These are phyloP conservation scores for Enteromius fasciolatus DNA, from an alignment of 2,797 vertebrate species.

Conservation along the genomic window DNA sequence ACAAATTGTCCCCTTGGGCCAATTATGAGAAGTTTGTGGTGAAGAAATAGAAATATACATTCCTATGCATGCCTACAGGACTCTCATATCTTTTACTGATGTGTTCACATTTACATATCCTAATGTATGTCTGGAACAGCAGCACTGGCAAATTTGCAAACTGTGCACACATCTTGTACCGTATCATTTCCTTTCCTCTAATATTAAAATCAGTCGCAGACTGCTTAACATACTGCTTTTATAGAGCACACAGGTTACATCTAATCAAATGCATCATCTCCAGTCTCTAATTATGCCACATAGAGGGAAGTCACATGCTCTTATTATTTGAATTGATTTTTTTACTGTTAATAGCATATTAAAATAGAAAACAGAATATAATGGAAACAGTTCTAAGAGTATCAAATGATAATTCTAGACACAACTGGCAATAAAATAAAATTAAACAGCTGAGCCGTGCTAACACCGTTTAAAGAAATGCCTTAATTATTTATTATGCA, in stretches of 20 bases:
- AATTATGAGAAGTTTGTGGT: constrained; percentile 66
- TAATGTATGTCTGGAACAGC: constrained; percentile 26
- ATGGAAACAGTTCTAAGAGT: neutral
- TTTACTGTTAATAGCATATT: neutral
- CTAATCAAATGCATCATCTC: constrained; percentile 27
- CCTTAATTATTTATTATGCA: neutral
- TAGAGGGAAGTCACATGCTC: neutral
- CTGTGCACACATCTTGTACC: constrained; percentile 18
- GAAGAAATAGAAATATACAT: constrained; percentile 36
- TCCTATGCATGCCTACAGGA: constrained; percentile 8
- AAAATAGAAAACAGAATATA: neutral
- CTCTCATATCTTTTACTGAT: constrained; percentile 36
- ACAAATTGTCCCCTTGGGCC: constrained; percentile 74
- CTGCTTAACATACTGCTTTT: constrained; percentile 35
- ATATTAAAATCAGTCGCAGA: constrained; percentile 39
- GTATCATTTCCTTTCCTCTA: constrained; percentile 32
- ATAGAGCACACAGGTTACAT: constrained; percentile 23
- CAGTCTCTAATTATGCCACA: constrained; percentile 22
- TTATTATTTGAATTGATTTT: neutral
- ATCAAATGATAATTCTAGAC: no score
- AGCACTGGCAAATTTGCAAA: constrained; percentile 28
- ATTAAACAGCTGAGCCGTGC: neutral
- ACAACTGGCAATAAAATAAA: neutral
- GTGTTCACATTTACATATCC: constrained; percentile 25
- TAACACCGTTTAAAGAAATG: neutral